Percentiles rank a stretch among this genome's conserved stretches.
Evolutionary conservation across 2,113 vertebrate genomes (phyloP).

Genomic region (Ibidorhyncha struthersii): DNA sequence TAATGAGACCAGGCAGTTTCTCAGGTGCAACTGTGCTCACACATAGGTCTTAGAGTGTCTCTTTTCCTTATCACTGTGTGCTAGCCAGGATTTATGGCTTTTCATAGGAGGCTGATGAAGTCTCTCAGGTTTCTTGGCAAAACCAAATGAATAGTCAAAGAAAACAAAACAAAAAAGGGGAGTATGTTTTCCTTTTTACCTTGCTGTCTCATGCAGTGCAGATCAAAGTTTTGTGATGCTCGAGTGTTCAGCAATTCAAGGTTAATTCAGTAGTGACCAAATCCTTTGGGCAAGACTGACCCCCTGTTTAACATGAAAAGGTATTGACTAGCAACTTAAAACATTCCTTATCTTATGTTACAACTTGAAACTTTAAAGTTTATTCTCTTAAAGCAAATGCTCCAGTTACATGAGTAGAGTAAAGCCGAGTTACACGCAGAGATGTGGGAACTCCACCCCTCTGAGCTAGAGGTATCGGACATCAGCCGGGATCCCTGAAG

Average conservation of each 20-base stretch:
- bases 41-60: not conserved
- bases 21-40: not conserved
- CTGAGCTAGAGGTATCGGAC: not conserved
- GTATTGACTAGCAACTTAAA: not conserved
- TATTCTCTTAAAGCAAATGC: not conserved
- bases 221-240: not conserved
- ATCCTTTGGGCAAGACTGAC: not conserved
- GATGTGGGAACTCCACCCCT: not conserved
- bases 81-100: not conserved
- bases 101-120: not conserved
- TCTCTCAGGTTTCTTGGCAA: not conserved
- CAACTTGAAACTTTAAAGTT: not conserved
- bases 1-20: not conserved
- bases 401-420: not conserved
- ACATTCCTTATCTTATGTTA: too few relatives aligned
- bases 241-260: not conserved
- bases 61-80: not conserved
- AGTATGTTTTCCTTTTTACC: not conserved
- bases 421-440: rapidly evolving
- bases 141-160: not conserved
- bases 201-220: not conserved
- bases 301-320: not conserved
- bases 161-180: too few relatives aligned
- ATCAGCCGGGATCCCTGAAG: not conserved
- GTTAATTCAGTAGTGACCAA: not conserved